phyloP scores from a whole-genome alignment of 2,797 vertebrate genomes.

The Falco berigora region DNA sequence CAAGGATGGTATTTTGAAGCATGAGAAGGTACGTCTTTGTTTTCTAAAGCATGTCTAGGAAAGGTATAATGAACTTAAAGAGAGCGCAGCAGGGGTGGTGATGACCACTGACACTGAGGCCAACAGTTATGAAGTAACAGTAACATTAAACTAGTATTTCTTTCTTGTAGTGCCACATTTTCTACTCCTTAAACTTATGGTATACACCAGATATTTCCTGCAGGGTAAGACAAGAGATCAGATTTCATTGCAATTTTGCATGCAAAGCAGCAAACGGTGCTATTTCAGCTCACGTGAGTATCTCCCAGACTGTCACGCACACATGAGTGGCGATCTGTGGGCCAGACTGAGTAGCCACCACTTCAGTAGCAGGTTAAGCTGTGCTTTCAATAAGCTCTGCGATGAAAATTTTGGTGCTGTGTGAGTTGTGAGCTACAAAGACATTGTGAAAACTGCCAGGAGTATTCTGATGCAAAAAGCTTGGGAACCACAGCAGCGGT shows the following conservation, averaged over 20 bases:
- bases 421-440: background rate
- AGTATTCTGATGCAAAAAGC: background rate
- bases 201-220: background rate
- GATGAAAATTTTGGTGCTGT: background rate
- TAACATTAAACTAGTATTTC: background rate
- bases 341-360: background rate
- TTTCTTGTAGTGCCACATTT: background rate
- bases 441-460: background rate
- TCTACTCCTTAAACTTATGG: background rate
- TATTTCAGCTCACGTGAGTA: background rate
- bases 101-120: background rate
- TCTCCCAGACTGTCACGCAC: background rate
- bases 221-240: background rate
- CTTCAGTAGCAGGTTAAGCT: background rate
- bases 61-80: background rate
- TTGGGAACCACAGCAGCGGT: background rate
- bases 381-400: background rate
- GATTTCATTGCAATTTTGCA: background rate
- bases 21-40: background rate
- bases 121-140: background rate
- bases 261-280: background rate
- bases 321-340: accelerated
- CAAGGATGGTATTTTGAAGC: background rate
- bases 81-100: background rate
- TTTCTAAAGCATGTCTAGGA: background rate